Evolutionary conservation across 2,797 vertebrate genomes (phyloP), one percentile per base, ranked within the genome.

Genomic region (Moxostoma hubbsi): DNA sequence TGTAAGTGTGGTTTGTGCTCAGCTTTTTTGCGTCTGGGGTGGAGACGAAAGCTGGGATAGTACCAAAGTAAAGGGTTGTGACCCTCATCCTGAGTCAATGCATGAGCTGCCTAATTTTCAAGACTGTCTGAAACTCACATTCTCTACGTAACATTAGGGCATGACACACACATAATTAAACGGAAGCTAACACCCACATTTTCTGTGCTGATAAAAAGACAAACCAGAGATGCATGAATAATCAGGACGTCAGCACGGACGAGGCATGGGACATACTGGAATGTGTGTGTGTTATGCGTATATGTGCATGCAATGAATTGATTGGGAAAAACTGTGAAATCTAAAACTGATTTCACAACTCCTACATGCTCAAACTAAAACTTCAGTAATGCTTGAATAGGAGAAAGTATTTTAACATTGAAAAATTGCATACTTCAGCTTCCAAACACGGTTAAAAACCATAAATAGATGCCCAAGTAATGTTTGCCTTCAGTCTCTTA

Each of bases 41-140:
- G 68, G 73, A 82, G 82, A 80, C 36, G 77, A 82, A 69, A 86
- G 79, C 62, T 80, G 66, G 79, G 82, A 83, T 74, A 77, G 71
- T 66, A 75, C 16, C 66, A 57, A 57, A 75, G 80, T 87, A 80
- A 83, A 55, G 83, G 75, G 72, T 77, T 76, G 47, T 71, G 57
- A 83, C 65, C 84, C 74, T 13, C 55, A 71, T 78, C 36, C 55
- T n/a, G 61, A 68, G 47, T 77, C 59, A 36, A 54, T 63, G 64
- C 73, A 80, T 67, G 46, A 81, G 82, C 55, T 12, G 6, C 10
- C 50, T 46, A 49, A 74, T 67, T 80, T 63, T 77, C 66, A 62
- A 85, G 57, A 73, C 72, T 73, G 63, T 73, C 50, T 75, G 13
- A 57, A 49, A 71, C 43, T 63, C 51, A 11, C 16, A 72, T 71